Base-by-base conservation (phyloP, 2,113 vertebrate species). In the Macroglossus sobrinus region DNA sequence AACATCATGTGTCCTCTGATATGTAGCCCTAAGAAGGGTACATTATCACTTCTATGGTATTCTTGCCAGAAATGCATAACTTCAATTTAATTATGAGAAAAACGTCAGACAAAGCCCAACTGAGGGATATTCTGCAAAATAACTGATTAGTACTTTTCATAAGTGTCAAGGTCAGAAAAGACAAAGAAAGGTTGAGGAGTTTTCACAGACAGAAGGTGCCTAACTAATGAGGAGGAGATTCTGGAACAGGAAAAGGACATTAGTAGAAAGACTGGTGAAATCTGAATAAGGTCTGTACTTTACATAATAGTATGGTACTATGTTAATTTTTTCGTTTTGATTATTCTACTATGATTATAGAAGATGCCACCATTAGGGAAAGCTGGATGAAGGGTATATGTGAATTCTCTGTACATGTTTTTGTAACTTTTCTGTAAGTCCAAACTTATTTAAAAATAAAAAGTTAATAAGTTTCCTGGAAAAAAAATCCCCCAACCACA, bases 361-460 rank as follows among this genome's bases (percentile, higher is more conserved):
- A 92, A 78, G 40, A 59, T 85, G 16, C 47, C 93, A 82, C 72
- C 22, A 22, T 91, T 57, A 59, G 45, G 24, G 53, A 91, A 96
- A 93, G 38, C 15, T 93, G 30, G 28, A 28, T 85, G 35, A 90
- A 95, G 50, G 69, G 12, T 66, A 38, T 35, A 47, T 1, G 35
- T 61, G 28, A 33, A 89, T 50, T 79, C 47, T 96, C 55, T 89
- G 66, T 89, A 86, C 30, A 75, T 47, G 50, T 78, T 82, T 95
- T 92, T 69, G 43, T 15, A 75, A 82, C 38, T 93, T 81, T 92
- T 89, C n/a, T 74, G 5, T 81, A 92, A 93, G 50, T 68, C 63
- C 75, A 86, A 93, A 96, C 40, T 89, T 68, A 93, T 64, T 94
- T 90, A 40, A 90, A 89, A 96, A 81, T 95, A 95, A 93, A 92